phyloP scores from a whole-genome alignment of 1,140 invertebrate species.

The Drosophila lacertosa region DNA sequence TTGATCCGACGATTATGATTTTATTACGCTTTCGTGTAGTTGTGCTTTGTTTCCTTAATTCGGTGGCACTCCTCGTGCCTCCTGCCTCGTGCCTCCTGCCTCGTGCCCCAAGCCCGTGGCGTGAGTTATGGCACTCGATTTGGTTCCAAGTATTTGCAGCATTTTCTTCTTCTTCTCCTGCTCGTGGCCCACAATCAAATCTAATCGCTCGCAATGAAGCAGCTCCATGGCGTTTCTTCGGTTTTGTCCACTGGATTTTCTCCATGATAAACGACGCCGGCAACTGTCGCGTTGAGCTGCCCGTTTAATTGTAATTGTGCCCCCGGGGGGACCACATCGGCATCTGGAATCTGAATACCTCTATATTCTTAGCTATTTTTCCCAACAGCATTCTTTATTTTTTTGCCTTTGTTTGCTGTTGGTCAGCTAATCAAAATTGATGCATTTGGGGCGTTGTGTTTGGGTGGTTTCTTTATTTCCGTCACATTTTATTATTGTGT shows the following conservation, averaged over 20 bases:
- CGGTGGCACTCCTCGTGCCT: constrained; percentile 41
- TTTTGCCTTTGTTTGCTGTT: constrained; percentile 19
- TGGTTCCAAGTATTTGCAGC: constrained; percentile 2
- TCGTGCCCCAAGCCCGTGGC: constrained; percentile 45
- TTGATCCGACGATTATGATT: constrained; percentile 84
- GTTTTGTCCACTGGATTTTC: constrained; percentile 35
- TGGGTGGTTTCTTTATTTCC: not conserved
- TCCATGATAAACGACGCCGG: constrained; percentile 65
- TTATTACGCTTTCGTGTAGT: constrained; percentile 83
- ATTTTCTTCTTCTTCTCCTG: no score
- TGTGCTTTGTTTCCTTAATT: constrained; percentile 80
- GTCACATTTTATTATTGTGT: not conserved
- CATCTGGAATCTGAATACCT: constrained; percentile 21
- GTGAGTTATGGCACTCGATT: constrained; percentile 69
- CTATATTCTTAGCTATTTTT: constrained; percentile 44
- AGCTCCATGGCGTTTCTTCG: constrained; percentile 49
- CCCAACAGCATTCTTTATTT: constrained; percentile 10
- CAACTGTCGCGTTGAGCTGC: constrained; percentile 50
- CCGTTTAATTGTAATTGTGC: constrained; percentile 75
- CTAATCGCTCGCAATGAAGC: constrained; percentile 77
- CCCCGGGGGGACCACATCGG: constrained; percentile 10
- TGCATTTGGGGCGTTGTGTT: constrained; percentile 20
- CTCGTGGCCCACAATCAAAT: constrained; percentile 64
- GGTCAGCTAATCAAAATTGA: constrained; percentile 71
- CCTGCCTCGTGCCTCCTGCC: no score